Evolutionary conservation across 2,888 invertebrate species (phyloP).

Genomic region (Orthosia incerta): DNA sequence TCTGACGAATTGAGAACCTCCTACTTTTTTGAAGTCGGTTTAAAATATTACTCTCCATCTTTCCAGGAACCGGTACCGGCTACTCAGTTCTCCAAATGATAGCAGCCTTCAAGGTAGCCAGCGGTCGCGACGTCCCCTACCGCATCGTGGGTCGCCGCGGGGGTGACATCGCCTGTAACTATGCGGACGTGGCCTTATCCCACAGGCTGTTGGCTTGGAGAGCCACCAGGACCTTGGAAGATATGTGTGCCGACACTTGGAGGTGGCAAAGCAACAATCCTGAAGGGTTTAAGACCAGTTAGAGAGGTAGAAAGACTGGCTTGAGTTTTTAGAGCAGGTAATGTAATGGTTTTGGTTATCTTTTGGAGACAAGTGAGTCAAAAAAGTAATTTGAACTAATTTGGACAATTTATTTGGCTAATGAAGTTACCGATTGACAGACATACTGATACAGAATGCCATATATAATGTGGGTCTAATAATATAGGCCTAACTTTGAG

Average conservation of each 20-base stretch:
- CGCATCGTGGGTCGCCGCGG: constrained; percentile 93
- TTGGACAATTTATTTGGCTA: background rate
- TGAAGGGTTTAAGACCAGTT: constrained; percentile 91
- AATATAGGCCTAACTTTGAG: no score
- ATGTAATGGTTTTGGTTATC: background rate
- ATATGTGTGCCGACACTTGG: constrained; percentile 97
- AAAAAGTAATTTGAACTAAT: background rate
- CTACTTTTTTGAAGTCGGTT: no score
- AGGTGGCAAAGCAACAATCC: constrained; percentile 96
- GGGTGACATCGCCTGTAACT: constrained; percentile 96
- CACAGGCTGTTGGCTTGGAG: constrained; percentile 95
- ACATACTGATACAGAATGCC: background rate
- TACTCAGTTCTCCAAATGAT: constrained; percentile 97
- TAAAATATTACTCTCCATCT: no score
- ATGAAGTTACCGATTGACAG: background rate
- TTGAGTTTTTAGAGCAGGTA: background rate
- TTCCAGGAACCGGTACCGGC: constrained; percentile 93
- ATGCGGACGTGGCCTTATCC: constrained; percentile 95
- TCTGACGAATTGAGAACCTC: no score
- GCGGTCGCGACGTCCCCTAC: constrained; percentile 94
- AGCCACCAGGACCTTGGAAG: constrained; percentile 93
- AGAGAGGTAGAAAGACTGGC: background rate
- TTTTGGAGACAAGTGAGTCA: background rate
- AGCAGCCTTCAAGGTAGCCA: constrained; percentile 94
- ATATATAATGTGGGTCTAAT: no score